These are phyloP conservation scores for Sepiola atlantica DNA, from an alignment of 2,888 invertebrate species.

Conservation along the genomic window DNA sequence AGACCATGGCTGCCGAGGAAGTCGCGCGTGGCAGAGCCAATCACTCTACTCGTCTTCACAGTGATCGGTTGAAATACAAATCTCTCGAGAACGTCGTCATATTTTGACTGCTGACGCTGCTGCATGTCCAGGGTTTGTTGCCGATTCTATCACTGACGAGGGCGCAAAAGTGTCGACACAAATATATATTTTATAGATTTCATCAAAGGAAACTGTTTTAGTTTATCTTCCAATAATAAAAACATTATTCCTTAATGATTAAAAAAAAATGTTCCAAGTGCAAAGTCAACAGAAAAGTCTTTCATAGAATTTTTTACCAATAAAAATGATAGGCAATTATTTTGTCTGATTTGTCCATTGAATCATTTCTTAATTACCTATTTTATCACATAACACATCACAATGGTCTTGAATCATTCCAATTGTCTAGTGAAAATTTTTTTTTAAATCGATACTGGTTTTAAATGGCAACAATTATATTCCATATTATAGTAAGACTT, in stretches of 20 bases:
- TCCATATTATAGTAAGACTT: background rate
- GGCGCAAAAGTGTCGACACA: background rate
- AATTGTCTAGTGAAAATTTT: background rate
- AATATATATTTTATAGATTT: background rate
- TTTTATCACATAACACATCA: background rate
- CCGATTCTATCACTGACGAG: too few relatives aligned
- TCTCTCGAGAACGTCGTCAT: too few relatives aligned
- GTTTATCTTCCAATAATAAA: background rate
- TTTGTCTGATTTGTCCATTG: background rate
- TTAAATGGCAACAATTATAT: background rate
- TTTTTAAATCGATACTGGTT: background rate
- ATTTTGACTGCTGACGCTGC: too few relatives aligned
- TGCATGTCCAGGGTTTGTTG: too few relatives aligned
- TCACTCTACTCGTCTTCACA: too few relatives aligned
- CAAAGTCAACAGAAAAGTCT: background rate
- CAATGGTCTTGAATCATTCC: background rate
- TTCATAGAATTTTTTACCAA: background rate
- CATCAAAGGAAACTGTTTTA: background rate
- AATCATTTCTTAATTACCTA: constrained; percentile 32
- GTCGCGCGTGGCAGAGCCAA: too few relatives aligned
- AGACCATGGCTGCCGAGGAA: too few relatives aligned
- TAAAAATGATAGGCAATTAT: background rate
- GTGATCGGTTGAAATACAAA: too few relatives aligned
- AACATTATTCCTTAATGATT: background rate
- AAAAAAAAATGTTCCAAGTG: background rate